These are phyloP conservation scores for Pachymerium ferrugineum DNA, from an alignment of 2,888 invertebrate species.

Conservation along the genomic window DNA sequence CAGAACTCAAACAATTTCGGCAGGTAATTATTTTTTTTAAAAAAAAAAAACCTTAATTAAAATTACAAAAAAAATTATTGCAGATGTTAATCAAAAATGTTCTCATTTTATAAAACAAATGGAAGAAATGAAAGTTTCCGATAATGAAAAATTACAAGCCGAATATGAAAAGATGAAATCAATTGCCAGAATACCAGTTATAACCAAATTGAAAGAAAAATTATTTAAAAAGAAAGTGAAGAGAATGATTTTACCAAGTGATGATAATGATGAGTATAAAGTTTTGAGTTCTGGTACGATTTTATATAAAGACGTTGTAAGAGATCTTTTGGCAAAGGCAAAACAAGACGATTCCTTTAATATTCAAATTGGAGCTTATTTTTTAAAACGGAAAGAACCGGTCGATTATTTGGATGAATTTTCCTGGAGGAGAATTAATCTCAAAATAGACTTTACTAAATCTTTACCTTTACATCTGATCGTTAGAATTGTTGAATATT, in stretches of 20 bases:
- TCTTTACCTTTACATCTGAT: not conserved
- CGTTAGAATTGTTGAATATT: not conserved
- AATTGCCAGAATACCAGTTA: no score
- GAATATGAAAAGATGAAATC: no score
- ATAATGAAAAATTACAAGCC: no score
- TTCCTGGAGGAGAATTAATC: not conserved
- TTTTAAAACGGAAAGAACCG: not conserved
- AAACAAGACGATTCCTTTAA: not conserved
- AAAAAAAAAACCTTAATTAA: no score
- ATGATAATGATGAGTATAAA: no score
- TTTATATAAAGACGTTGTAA: not conserved
- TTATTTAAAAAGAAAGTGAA: not conserved
- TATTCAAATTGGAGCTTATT: not conserved
- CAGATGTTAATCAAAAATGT: no score
- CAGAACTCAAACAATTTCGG: no score
- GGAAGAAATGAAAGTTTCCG: no score
- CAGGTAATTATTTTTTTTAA: no score
- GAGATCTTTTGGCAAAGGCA: not conserved
- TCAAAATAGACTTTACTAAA: not conserved
- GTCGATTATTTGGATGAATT: not conserved
- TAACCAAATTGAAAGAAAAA: not conserved
- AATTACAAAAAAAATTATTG: no score
- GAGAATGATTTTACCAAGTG: no score
- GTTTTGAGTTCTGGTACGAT: not conserved
- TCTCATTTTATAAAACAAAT: no score